phyloP scores from a whole-genome alignment of 1,140 invertebrate species.

The Maconellicoccus hirsutus region DNA sequence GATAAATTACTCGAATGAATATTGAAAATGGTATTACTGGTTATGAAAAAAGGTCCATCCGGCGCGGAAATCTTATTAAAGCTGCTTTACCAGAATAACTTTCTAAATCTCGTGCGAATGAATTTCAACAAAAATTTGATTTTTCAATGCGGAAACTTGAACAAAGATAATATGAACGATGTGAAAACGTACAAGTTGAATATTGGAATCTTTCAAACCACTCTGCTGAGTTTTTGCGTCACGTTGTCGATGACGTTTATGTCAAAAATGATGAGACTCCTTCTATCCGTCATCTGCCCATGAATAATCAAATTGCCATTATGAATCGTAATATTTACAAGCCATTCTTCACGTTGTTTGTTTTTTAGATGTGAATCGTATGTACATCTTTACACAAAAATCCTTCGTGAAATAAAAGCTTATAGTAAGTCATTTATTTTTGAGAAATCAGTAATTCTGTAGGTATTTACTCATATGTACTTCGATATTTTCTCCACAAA shows the following conservation, averaged over 20 bases:
- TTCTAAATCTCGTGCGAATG: not conserved
- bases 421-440: too few relatives aligned
- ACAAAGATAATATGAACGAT: not conserved
- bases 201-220: constrained; percentile 6
- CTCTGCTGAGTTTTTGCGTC: constrained; percentile 11
- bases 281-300: not conserved
- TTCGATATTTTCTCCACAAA: too few relatives aligned
- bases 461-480: too few relatives aligned
- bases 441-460: too few relatives aligned
- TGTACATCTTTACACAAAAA: too few relatives aligned
- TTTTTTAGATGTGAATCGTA: too few relatives aligned
- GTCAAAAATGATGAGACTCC: not conserved
- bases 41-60: not conserved
- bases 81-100: not conserved
- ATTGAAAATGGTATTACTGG: not conserved
- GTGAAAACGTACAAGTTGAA: constrained; percentile 13
- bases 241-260: constrained; percentile 3
- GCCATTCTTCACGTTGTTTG: too few relatives aligned
- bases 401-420: too few relatives aligned
- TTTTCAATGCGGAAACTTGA: not conserved
- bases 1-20: not conserved
- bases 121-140: not conserved
- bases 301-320: too few relatives aligned
- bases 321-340: too few relatives aligned
- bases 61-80: not conserved